Evolutionary conservation across 92 coral and sea anemone genomes (phyloP).

Genomic region (Epizoanthus illoricatus): DNA sequence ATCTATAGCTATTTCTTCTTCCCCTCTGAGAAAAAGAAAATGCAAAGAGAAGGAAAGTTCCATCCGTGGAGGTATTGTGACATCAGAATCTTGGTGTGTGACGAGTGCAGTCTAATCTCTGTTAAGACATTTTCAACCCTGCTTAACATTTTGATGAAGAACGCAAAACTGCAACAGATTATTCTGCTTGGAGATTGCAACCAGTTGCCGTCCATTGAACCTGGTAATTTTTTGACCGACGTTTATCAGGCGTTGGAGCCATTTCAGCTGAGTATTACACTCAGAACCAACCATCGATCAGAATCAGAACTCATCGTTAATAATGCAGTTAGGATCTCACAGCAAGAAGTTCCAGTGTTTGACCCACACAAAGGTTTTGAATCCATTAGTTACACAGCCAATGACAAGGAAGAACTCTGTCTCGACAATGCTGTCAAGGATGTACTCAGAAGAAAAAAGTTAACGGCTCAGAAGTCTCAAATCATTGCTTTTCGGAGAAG

Average conservation of each 20-base stretch:
- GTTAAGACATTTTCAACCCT: conserved; percentile 50
- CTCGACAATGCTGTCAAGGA: conserved; percentile 8
- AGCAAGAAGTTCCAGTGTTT: conserved; percentile 35
- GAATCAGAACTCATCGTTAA: conserved; percentile 48
- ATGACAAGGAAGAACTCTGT: neutral
- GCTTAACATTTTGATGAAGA: conserved; percentile 11
- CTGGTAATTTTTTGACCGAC: conserved; percentile 56
- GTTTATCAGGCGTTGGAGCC: conserved; percentile 24
- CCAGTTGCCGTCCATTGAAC: conserved; percentile 64
- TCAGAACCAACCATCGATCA: conserved; percentile 49
- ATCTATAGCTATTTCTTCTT: conserved; percentile 43
- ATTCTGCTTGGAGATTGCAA: conserved; percentile 49
- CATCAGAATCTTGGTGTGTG: conserved; percentile 50
- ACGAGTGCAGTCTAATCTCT: conserved; percentile 54
- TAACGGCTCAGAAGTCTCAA: conserved; percentile 24
- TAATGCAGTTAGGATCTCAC: conserved; percentile 48
- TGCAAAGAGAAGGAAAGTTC: neutral
- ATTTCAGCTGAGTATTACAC: conserved; percentile 21
- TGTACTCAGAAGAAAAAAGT: neutral
- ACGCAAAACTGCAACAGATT: conserved; percentile 41
- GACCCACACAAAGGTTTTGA: conserved; percentile 36
- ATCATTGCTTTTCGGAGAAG: conserved; percentile 49
- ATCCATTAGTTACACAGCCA: conserved; percentile 22
- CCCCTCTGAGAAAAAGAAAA: neutral
- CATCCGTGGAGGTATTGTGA: conserved; percentile 46